These are phyloP conservation scores for Drosophila anomalata DNA, from an alignment of 2,888 invertebrate genomes.

Conservation along the genomic window DNA sequence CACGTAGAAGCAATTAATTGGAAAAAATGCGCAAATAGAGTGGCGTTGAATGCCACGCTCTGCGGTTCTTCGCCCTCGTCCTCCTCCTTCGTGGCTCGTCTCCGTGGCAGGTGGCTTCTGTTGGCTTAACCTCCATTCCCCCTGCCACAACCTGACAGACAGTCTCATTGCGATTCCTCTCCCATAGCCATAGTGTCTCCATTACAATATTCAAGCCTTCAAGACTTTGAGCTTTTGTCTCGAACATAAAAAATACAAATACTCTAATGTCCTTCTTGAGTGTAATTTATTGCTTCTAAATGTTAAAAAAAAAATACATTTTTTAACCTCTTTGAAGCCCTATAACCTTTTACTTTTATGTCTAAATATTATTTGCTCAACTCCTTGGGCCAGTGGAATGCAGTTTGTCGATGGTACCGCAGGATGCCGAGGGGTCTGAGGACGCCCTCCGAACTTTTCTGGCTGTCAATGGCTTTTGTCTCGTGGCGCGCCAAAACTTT, in stretches of 20 bases:
- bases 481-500: conserved; percentile 73
- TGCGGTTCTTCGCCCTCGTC: neutral
- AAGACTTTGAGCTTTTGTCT: conserved; percentile 12
- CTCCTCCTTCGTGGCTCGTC: neutral
- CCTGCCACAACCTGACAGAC: conserved; percentile 1
- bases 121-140: conserved; percentile 68
- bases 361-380: conserved; percentile 1
- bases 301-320: conserved; percentile 33
- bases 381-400: conserved; percentile 35
- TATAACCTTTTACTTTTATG: conserved; percentile 1
- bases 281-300: conserved; percentile 56
- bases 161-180: conserved; percentile 3
- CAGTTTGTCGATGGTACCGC: conserved; percentile 16
- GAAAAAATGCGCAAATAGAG: conserved; percentile 77
- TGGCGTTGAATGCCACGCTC: conserved; percentile 23
- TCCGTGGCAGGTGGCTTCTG: conserved; percentile 41
- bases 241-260: conserved; percentile 1
- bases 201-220: conserved; percentile 18
- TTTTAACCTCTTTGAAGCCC: neutral
- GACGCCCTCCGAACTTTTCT: conserved; percentile 53
- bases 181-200: neutral
- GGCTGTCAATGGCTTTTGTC: conserved; percentile 76
- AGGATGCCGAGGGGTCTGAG: conserved; percentile 2
- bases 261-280: conserved; percentile 31
- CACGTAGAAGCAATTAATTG: conserved; percentile 78